Evolutionary conservation across 2,113 vertebrate species (phyloP), one percentile per base, ranked within the genome.

Genomic region (Sebastes schlegelii): DNA sequence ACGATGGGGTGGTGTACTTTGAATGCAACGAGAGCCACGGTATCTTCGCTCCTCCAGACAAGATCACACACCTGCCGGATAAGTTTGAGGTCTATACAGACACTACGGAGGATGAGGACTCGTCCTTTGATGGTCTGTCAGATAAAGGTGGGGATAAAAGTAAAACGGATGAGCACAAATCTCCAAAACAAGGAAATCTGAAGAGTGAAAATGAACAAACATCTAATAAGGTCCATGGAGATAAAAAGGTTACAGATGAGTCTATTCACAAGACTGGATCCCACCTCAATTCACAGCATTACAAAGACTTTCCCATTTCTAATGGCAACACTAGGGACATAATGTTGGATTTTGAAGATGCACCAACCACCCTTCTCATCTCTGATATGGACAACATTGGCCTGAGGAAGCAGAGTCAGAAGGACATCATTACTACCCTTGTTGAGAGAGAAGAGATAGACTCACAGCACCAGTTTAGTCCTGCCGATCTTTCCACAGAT

Each of bases 21-120:
- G 87, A 95, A 14, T 99, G 98, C 87, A 93, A 93, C 75, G 95
- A 97, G 71, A 93, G 93, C 49, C 96, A 98, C 75, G 98, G 98
- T 55, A 97, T 99, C 94, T 99, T 99, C 90, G 97, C 97, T 87
- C 97, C 97, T 71, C 97, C 98, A 21, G 96, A 97, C 83, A 98
- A 98, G 93, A 96, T 99, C 79, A 96, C 96, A 84, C 97, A 82
- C 66, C 92, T 98, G 79, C 92, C 93, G 8, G 95, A 95, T 86
- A 94, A 91, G 83, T 93, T 92, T 57, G 92, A 95, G 83, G 85
- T 86, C 40, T 92, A 85, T 62, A 79, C 93, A 51, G 96, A 96
- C 52, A 87, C 91, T 73, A 94, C 92, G 55, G 95, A 97, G 86
- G 96, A 97, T n/a, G 95, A 97, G 74, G 95, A 97, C 51, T 96